phyloP scores from a whole-genome alignment of 2,113 vertebrate species.

The Festucalex cinctus region DNA sequence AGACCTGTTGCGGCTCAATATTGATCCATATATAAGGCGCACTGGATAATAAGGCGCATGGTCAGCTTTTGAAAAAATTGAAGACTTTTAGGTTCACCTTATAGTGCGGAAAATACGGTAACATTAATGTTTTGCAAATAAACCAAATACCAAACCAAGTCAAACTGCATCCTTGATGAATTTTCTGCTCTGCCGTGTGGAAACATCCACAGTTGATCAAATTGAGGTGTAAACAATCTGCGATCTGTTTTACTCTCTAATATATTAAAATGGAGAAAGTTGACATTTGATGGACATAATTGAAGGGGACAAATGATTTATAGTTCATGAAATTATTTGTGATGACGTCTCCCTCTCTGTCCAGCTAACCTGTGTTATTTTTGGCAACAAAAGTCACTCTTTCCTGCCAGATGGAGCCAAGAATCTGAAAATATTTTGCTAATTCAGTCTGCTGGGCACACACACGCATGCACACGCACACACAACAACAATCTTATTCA shows the following conservation, averaged over 20 bases:
- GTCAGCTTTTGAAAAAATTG: too few relatives aligned
- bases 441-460: constrained; percentile 49
- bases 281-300: constrained; percentile 24
- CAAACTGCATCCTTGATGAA: constrained; percentile 2
- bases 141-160: neutral
- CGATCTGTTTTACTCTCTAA: neutral
- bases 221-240: constrained; percentile 3
- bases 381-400: constrained; percentile 38
- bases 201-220: constrained; percentile 13
- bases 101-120: too few relatives aligned
- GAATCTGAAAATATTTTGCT: constrained; percentile 55
- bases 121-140: neutral
- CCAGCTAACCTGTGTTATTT: constrained; percentile 32
- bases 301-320: constrained; percentile 31
- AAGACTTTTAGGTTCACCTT: too few relatives aligned
- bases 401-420: constrained; percentile 29
- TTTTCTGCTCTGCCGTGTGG: neutral
- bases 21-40: too few relatives aligned
- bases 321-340: constrained; percentile 20
- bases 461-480: constrained; percentile 15
- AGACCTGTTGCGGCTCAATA: too few relatives aligned
- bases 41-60: too few relatives aligned
- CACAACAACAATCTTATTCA: constrained; percentile 31
- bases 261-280: neutral
- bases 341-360: constrained; percentile 22